These are phyloP conservation scores for Mastomys coucha DNA, from an alignment of 2,113 vertebrate species.

Conservation along the genomic window DNA sequence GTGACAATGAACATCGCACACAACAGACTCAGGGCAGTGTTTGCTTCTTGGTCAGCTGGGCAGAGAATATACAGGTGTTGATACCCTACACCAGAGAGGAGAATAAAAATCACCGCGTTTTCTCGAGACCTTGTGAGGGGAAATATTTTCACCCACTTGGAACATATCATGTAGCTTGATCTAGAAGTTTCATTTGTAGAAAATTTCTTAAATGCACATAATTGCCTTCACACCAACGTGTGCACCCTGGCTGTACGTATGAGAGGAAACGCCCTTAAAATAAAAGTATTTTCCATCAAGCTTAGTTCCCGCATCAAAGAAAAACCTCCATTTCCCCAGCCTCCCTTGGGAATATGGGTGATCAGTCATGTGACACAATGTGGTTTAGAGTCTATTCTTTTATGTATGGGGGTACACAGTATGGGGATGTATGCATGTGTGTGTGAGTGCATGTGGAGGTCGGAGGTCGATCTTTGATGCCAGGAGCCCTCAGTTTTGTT, in stretches of 20 bases:
- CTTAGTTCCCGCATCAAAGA: not conserved
- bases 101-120: not conserved
- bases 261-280: not conserved
- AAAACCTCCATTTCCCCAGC: not conserved
- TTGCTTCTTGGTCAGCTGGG: not conserved
- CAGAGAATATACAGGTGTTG: not conserved
- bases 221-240: not conserved
- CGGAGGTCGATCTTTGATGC: not conserved
- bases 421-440: not conserved
- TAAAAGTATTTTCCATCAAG: not conserved
- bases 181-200: not conserved
- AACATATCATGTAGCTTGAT: not conserved
- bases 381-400: not conserved
- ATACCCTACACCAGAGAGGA: not conserved
- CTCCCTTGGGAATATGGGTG: not conserved
- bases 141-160: not conserved
- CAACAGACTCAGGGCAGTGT: fast-evolving
- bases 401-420: not conserved
- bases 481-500: not conserved
- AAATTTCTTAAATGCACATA: not conserved
- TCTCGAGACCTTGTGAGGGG: not conserved
- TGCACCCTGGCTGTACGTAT: not conserved
- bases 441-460: not conserved
- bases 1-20: not conserved
- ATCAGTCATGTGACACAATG: too few relatives aligned